Base-by-base conservation (phyloP, 2,113 vertebrate species). In the Oryzias melastigma region DNA sequence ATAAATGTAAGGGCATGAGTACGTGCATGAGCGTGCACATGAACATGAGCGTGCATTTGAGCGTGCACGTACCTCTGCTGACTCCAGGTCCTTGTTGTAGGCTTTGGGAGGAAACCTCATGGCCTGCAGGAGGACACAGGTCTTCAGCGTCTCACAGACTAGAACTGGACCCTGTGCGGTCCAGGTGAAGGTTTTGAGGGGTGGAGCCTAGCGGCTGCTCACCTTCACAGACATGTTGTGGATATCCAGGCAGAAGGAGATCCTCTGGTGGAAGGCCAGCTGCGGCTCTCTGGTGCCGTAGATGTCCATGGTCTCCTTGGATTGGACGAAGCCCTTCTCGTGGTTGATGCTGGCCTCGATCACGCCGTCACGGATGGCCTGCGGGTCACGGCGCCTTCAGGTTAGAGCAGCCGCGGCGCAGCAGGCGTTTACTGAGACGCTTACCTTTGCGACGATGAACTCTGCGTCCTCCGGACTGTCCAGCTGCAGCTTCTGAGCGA, bases 171-270 rank as follows among this genome's bases (percentile, higher is more conserved):
- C 8, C 2, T 4, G 14, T 7, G 6, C 42, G 16, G 14, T 17
- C 16, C 44, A 18, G 16, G n/a, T 7, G 44, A 18, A 16, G n/a
- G 44, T n/a, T n/a, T 1, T 15, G 16, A 7, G 16, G 3, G 16
- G 16, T 7, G 17, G 44, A 24, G 22, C 22, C 10, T 45, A 17
- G 0, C 14, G 8, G 3, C 6, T 14, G 40, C 27, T 55, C 83
- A 98, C 97, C 96, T 98, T 98, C 66, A 98, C 97, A 0, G 96
- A 98, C 97, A 99, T 98, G 92, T 99, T 98, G 93, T 99, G 96
- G 68, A 99, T 98, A 80, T 99, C 96, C 12, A 99, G 92, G 73
- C 97, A 99, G 92, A 99, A 99, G 67, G 94, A 96, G 89, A 99
- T 99, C 54, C 97, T 93, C 90, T 99, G 96, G 85, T 99, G 97